These are phyloP conservation scores for Pimephales promelas DNA, from an alignment of 2,113 vertebrate species.

Conservation along the genomic window DNA sequence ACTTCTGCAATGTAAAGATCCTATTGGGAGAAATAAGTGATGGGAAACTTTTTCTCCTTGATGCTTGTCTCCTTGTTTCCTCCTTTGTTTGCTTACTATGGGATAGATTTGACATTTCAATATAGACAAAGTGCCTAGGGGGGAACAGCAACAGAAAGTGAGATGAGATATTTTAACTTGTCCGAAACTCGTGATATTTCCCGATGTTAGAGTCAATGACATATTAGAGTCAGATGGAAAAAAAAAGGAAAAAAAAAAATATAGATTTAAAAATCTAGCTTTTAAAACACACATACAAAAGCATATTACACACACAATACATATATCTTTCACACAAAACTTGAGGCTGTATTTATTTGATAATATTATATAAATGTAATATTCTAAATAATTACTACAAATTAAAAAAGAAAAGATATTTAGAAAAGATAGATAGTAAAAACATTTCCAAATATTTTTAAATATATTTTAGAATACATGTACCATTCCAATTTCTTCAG, in stretches of 20 bases:
- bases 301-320: too few species aligned
- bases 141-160: slow-evolving; percentile 57
- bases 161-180: slow-evolving; percentile 61
- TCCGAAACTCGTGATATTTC: background rate
- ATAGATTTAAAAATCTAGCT: background rate
- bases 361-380: too few species aligned
- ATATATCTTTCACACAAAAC: too few species aligned
- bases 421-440: too few species aligned
- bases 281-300: background rate
- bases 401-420: too few species aligned
- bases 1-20: slow-evolving; percentile 13
- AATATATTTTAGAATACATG: too few species aligned
- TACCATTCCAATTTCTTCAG: too few species aligned
- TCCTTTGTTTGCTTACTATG: slow-evolving; percentile 73
- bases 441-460: too few species aligned
- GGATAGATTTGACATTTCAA: slow-evolving; percentile 68
- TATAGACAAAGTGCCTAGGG: slow-evolving; percentile 67
- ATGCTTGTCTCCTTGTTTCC: slow-evolving; percentile 67
- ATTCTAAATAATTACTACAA: too few species aligned
- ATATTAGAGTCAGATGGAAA: background rate
- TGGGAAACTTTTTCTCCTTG: slow-evolving; percentile 50
- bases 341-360: too few species aligned
- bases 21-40: slow-evolving; percentile 14
- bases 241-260: background rate
- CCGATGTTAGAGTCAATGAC: background rate